Evolutionary conservation across 2,888 invertebrate genomes (phyloP), one percentile per base, ranked within the genome.

Genomic region (Ypsolopha scabrella): DNA sequence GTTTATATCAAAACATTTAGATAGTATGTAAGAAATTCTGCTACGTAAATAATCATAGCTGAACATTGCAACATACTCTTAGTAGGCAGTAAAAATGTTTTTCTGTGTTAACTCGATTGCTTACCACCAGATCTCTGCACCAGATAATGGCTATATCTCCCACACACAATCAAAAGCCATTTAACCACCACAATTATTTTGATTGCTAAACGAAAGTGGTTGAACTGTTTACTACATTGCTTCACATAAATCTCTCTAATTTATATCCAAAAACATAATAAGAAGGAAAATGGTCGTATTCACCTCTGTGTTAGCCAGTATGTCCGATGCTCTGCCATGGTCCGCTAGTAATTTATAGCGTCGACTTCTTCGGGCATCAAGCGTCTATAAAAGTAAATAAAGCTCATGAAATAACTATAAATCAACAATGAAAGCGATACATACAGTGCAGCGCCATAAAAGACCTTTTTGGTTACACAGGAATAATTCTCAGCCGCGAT

Each of bases 301-400:
- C 77, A 77, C 69, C 61, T 64, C 62, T 65, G 67, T 69, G 66
- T 70, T 67, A 66, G 67, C 65, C 65, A 68, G 70, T 72, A 61
- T 68, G 76, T 76, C 75, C 73, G 65, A 67, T 70, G 63, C 68
- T 68, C 69, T 63, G 71, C 74, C 65, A 67, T 65, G 63, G 64
- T 60, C 58, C 58, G 48, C 58, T 58, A 58, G 70, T 81, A 76
- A 85, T 86, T 86, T 86, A 86, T 82, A 71, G 75, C 72, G 61
- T 57, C 71, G 71, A 73, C 72, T 74, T 70, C 66, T 69, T 70
- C 63, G 63, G 61, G 62, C 65, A 65, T 71, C 67, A 70, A 64
- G 65, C 70, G 70, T 73, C 80, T 79, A 80, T 81, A 81, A 81
- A 81, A 82, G 80, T 81, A 82, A 85, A 83, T 83, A 85, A 82